Evolutionary conservation across 2,888 invertebrate genomes (phyloP).

Genomic region (Acrocyrtus sp.): DNA sequence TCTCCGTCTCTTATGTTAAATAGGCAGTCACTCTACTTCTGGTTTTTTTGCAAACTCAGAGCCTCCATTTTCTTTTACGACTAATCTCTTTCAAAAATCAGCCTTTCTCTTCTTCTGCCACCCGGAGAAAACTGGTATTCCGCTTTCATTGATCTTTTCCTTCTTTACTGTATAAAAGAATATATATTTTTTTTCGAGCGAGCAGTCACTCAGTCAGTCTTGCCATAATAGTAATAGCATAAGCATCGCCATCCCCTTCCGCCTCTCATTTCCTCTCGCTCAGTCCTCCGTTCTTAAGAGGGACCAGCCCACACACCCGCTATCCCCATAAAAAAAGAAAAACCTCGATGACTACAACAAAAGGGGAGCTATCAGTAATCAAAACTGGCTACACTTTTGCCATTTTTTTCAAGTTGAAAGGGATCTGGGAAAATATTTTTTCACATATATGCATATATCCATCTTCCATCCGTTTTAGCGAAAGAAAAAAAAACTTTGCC

Average conservation of each 20-base stretch:
- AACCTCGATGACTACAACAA: neutral
- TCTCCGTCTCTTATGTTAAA: conserved; percentile 38
- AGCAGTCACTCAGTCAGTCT: neutral
- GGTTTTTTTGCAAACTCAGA: conserved; percentile 18
- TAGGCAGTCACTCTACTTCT: conserved; percentile 22
- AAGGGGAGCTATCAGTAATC: neutral
- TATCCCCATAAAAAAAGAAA: neutral
- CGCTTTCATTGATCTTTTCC: neutral
- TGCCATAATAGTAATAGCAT: neutral
- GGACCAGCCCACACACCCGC: neutral
- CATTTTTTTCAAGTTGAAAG: too few relatives aligned
- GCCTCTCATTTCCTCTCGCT: conserved; percentile 34
- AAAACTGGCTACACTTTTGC: too few relatives aligned
- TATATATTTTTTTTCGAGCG: too few relatives aligned
- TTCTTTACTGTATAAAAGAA: neutral
- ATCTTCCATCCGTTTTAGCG: too few relatives aligned
- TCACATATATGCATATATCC: too few relatives aligned
- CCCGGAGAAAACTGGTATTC: neutral
- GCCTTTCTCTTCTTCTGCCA: conserved; percentile 11
- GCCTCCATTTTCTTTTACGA: neutral
- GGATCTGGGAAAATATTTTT: too few relatives aligned
- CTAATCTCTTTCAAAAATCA: conserved; percentile 40
- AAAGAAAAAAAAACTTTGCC: too few relatives aligned
- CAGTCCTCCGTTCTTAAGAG: too few relatives aligned
- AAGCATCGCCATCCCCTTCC: conserved; percentile 30